Evolutionary conservation across 2,113 vertebrate species (phyloP).

Genomic region (Seriola dumerili): DNA sequence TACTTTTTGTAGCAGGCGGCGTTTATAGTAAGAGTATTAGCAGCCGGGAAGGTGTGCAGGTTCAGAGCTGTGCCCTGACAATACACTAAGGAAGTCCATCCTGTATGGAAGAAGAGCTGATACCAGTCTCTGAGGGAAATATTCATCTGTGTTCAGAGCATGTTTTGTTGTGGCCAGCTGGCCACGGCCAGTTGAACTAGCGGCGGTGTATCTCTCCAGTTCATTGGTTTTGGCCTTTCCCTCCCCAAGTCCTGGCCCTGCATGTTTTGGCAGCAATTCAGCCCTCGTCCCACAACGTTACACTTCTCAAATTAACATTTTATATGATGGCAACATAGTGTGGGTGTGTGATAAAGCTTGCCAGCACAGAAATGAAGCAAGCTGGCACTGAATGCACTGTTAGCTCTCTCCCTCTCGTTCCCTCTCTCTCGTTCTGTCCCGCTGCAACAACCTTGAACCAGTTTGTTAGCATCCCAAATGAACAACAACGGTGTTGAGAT

Average conservation of each 20-base stretch:
- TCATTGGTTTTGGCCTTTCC: constrained; percentile 57
- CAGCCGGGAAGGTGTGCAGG: neutral
- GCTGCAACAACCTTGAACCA: constrained; percentile 77
- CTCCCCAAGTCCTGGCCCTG: constrained; percentile 42
- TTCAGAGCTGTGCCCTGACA: neutral
- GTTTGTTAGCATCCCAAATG: constrained; percentile 80
- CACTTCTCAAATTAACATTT: constrained; percentile 77
- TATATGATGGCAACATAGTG: constrained; percentile 60
- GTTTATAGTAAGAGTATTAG: neutral
- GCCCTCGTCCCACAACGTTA: constrained; percentile 60
- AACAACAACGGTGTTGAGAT: constrained; percentile 69
- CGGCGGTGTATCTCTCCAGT: constrained; percentile 42
- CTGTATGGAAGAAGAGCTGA: neutral
- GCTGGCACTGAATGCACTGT: constrained; percentile 58
- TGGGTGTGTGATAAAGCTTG: constrained; percentile 60
- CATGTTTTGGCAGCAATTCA: constrained; percentile 67
- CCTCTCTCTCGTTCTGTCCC: constrained; percentile 36
- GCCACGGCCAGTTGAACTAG: constrained; percentile 28
- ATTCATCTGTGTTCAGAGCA: constrained; percentile 28
- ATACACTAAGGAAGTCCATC: neutral
- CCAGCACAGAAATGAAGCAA: constrained; percentile 72
- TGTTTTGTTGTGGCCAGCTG: constrained; percentile 43
- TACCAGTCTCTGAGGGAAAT: constrained; percentile 10
- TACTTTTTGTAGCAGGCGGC: neutral
- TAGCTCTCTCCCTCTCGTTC: constrained; percentile 16